Evolutionary conservation across 2,888 invertebrate genomes (phyloP), one percentile per base, ranked within the genome.

Genomic region (Cheilosia vulpina): DNA sequence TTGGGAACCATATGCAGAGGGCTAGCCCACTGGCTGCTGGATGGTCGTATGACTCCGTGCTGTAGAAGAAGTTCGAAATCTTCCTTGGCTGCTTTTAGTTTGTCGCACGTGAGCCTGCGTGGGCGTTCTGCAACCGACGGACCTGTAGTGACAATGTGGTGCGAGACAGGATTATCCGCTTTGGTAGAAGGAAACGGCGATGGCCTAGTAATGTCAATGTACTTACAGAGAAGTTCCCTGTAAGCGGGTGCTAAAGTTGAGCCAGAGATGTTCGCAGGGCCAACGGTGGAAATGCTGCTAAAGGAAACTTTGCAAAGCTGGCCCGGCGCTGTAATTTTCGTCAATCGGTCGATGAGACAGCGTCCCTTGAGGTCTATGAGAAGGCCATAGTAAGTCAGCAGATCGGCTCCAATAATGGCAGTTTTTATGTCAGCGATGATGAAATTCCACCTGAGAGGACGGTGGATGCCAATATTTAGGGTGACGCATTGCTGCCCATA

Each of bases 281-380:
- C 53, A 53, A 53, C 27, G 2, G 53, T 53, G 15, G 31, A 53
- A 13, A 57, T 57, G 34, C 57, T 57, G 34, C 24, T 24, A 6
- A 57, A 0, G 13, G 17, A 11, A 19, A 34, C 34, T 7, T 57
- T 27, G 34, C 17, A 34, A 34, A 34, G 7, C 34, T 57, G 57
- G 9, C 53, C 24, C 1, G 53, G 27, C 6, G 15, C 31, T 1
- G 31, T 31, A 7, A 53, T 15, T 31, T 53, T 53, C 15, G 53
- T 53, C 5, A 53, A 2, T 15, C 53, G 53, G 53, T 53, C 53
- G 53, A 53, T 53, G 15, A 53, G 53, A 6, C 53, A 53, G 31
- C 27, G 53, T 19, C 27, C 15, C 53, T 53, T 19, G 15, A 27
- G 53, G 31, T 53, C 27, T 11, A 53, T 31, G 2, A 53, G 53